Percentiles rank a stretch among this genome's conserved stretches.
These are phyloP conservation scores for Sardina pilchardus DNA, from an alignment of 2,113 vertebrate genomes.

Conservation along the genomic window DNA sequence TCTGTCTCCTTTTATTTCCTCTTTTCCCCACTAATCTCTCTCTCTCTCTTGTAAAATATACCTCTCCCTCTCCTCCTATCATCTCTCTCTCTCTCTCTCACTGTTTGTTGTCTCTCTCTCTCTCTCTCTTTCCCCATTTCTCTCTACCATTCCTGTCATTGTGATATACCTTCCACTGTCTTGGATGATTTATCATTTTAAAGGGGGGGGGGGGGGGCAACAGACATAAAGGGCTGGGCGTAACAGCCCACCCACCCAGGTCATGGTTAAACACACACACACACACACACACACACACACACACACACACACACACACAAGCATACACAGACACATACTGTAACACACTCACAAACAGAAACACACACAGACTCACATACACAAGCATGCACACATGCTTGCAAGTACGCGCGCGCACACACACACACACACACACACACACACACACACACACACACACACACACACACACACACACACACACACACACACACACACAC, in stretches of 20 bases:
- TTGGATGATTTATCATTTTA: not conserved
- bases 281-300: not conserved
- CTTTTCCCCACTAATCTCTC: not conserved
- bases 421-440: constrained; percentile 19
- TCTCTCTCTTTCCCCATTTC: not conserved
- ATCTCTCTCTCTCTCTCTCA: not conserved
- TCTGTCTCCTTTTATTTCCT: no score
- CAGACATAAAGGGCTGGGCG: not conserved
- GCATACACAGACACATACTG: not conserved
- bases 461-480: constrained; percentile 1
- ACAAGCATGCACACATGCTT: not conserved
- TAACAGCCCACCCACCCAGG: not conserved
- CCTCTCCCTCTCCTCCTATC: not conserved
- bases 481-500: constrained; percentile 3
- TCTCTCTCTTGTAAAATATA: no score
- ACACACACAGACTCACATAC: not conserved
- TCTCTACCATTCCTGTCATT: not conserved
- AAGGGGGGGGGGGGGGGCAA: not conserved
- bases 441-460: not conserved
- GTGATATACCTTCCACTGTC: not conserved
- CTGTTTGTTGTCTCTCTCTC: not conserved
- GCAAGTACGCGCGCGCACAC: no score
- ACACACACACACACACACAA: not conserved
- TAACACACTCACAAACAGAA: no score
- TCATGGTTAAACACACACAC: not conserved